Evolutionary conservation across 2,113 vertebrate genomes (phyloP), one percentile per base, ranked within the genome.

Genomic region (Pelecanus crispus): DNA sequence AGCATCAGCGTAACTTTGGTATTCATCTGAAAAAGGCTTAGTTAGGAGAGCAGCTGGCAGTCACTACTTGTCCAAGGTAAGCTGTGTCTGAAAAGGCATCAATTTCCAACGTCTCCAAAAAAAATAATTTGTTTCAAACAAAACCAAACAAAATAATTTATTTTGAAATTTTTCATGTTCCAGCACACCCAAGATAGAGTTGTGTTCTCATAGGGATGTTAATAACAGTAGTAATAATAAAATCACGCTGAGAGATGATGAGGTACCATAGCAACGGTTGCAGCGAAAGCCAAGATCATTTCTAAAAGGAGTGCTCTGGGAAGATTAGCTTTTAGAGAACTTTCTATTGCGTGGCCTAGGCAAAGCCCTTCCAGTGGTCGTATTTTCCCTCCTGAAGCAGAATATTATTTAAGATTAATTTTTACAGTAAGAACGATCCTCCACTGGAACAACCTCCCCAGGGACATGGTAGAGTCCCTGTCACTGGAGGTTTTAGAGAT

Each of bases 1-100:
- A 72, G 91, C 81, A 63, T 68, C 34, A 49, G 61, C 84, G 17
- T 56, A 94, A 85, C 92, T 96, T 97, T 94, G 95, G 97, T 91
- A 93, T 95, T 95, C 19, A 67, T 42, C 62, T 79, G 83, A 63
- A 81, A 81, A 85, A 87, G 81, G 83, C 65, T 55, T 40, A n/a
- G 72, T 1, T 86, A 70, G 86, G 83, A 92, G 73, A 82, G 78
- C 75, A 44, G 52, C 62, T 70, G 66, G 52, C 71, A 77, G 29
- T 29, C 17, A 10, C 29, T 40, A 75, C 36, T 56, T 87, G 61
- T 53, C 80, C 86, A 72, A 84, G 61, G 55, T 59, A 83, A 84
- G 80, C 61, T 96, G 58, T 62, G 38, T 52, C 77, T 89, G 65
- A 53, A 71, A 88, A 94, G 63, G 73, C 62, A 78, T 86, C 67